Evolutionary conservation across 1,140 invertebrate genomes (phyloP).

Genomic region (Drosophila gunungcola): DNA sequence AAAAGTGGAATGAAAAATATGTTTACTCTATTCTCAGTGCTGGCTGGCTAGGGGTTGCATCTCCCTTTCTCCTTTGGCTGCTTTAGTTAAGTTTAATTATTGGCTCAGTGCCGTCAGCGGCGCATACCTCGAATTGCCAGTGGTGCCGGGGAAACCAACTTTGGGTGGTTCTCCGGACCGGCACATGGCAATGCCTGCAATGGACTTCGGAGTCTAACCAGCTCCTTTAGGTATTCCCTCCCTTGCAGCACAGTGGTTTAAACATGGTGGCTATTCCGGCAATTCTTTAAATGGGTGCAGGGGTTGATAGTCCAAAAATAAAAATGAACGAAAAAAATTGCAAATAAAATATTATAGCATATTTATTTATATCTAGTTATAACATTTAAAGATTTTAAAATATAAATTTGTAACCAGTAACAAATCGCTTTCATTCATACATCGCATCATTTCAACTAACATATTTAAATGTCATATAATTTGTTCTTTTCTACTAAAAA

Average conservation of each 20-base stretch:
- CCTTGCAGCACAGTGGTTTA: constrained; percentile 52
- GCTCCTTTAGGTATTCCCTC: constrained; percentile 19
- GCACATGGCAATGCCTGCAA: constrained; percentile 71
- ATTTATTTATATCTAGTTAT: too few species aligned
- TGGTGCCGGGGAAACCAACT: constrained; percentile 34
- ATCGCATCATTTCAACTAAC: too few species aligned
- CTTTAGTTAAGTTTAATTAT: constrained; percentile 79
- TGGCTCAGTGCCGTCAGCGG: constrained; percentile 59
- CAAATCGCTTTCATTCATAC: too few species aligned
- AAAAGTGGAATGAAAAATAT: constrained; percentile 40
- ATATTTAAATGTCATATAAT: too few species aligned
- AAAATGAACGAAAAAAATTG: not conserved
- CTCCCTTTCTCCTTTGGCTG: constrained; percentile 33
- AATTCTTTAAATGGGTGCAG: not conserved
- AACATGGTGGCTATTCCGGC: not conserved
- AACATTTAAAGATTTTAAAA: too few species aligned
- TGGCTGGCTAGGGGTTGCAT: constrained; percentile 58
- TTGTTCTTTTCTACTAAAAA: too few species aligned
- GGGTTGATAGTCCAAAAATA: not conserved
- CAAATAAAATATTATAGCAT: too few species aligned
- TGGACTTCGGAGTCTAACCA: constrained; percentile 44
- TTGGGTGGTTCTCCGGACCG: constrained; percentile 33
- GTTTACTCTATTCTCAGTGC: constrained; percentile 57
- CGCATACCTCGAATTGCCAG: constrained; percentile 33
- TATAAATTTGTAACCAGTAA: too few species aligned